phyloP scores from a whole-genome alignment of 64 coral and sea anemone genomes.

The Cladopsammia gracilis region DNA sequence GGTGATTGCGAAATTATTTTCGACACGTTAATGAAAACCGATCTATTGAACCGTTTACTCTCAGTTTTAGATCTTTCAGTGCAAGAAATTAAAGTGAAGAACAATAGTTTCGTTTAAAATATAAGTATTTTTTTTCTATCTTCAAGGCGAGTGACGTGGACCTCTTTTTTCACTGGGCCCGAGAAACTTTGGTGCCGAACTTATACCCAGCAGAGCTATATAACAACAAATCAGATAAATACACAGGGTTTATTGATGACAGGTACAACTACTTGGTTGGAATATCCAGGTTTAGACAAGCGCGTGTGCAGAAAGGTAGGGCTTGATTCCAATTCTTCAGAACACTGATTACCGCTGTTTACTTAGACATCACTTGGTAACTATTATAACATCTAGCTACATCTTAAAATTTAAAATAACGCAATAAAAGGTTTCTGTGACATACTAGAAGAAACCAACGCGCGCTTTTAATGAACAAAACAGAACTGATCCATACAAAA shows the following conservation, averaged over 20 bases:
- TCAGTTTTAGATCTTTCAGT: too few species aligned
- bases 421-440: too few species aligned
- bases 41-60: too few species aligned
- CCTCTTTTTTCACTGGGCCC: slow-evolving; percentile 81
- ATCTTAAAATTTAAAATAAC: too few species aligned
- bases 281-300: slow-evolving; percentile 84
- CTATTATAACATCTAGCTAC: too few species aligned
- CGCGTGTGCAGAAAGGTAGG: slow-evolving; percentile 80
- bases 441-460: too few species aligned
- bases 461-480: too few species aligned
- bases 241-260: slow-evolving; percentile 78
- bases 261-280: slow-evolving; percentile 89
- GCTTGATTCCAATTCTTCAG: not conserved
- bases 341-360: too few species aligned
- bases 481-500: too few species aligned
- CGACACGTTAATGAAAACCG: too few species aligned
- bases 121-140: not conserved
- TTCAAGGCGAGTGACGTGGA: slow-evolving; percentile 73
- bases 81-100: not conserved
- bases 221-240: slow-evolving; percentile 73
- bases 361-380: too few species aligned
- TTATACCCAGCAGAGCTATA: slow-evolving; percentile 79
- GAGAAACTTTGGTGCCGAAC: slow-evolving; percentile 74
- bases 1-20: too few species aligned
- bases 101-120: not conserved